Conservation (phyloP, 2,113 vertebrate genomes). For the Narcine bancroftii region DNA sequence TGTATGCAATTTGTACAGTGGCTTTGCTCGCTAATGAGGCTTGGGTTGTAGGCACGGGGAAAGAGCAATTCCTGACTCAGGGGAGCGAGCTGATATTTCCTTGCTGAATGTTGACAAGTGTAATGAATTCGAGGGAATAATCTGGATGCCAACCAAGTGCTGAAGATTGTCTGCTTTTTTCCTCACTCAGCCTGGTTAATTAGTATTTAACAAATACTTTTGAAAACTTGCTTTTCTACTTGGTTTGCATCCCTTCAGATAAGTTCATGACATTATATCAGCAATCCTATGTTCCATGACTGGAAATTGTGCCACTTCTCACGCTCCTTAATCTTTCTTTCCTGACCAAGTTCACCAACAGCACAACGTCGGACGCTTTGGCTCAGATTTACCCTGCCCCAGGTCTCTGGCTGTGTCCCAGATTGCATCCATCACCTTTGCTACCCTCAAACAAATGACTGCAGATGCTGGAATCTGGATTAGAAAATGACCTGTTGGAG, state of each 20-base stretch:
- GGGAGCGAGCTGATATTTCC: conserved; percentile 7
- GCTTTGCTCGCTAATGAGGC: conserved; percentile 13
- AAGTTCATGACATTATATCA: background rate
- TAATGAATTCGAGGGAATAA: background rate
- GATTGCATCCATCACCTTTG: too few species aligned
- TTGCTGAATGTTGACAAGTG: background rate
- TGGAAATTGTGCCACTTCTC: background rate
- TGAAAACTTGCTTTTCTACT: background rate
- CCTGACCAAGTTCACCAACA: background rate
- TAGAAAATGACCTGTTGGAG: too few species aligned
- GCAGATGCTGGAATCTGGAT: too few species aligned
- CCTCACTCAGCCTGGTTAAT: background rate
- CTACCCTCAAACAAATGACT: too few species aligned
- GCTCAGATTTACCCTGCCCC: too few species aligned
- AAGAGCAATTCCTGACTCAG: background rate
- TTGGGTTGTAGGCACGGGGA: background rate
- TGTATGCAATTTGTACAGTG: background rate
- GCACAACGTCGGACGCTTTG: background rate
- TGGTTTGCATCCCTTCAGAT: background rate
- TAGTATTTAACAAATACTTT: background rate
- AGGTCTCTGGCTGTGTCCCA: too few species aligned
- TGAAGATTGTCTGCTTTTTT: background rate
- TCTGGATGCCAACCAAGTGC: background rate
- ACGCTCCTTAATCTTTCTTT: background rate
- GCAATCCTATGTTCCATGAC: background rate